These are phyloP conservation scores for Caiman crocodilus DNA, from an alignment of 2,797 vertebrate species.

Conservation along the genomic window DNA sequence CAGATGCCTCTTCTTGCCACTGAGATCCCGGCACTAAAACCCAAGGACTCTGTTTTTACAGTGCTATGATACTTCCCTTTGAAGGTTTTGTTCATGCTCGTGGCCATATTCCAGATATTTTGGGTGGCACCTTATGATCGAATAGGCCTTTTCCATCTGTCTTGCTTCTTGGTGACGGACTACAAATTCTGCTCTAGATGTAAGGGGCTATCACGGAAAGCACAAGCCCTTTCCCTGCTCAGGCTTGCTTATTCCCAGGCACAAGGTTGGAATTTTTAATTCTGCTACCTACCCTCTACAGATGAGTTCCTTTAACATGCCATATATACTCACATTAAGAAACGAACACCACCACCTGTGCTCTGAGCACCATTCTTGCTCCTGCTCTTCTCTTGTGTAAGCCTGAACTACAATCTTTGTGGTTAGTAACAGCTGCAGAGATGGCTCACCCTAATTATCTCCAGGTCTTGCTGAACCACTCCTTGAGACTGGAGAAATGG, in stretches of 20 bases:
- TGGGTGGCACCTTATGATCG: fast-evolving
- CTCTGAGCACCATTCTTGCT: background rate
- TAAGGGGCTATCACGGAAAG: background rate
- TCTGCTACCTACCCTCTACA: background rate
- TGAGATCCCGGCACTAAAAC: background rate
- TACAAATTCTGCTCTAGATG: background rate
- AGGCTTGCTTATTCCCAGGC: background rate
- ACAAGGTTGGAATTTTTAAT: background rate
- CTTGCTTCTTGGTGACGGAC: fast-evolving
- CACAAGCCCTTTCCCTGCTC: background rate
- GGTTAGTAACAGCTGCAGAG: background rate
- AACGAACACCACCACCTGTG: background rate
- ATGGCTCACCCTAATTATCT: background rate
- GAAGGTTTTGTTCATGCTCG: fast-evolving
- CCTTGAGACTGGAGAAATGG: background rate
- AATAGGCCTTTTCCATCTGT: background rate
- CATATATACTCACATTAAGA: no score
- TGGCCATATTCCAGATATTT: fast-evolving
- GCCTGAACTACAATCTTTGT: background rate
- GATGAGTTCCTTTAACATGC: no score
- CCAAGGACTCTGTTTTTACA: background rate
- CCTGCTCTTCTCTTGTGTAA: background rate
- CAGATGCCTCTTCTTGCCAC: background rate
- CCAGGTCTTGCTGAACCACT: background rate
- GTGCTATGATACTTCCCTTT: background rate